Conservation (phyloP, 2,797 vertebrate genomes). For the Decapterus maruadsi region DNA sequence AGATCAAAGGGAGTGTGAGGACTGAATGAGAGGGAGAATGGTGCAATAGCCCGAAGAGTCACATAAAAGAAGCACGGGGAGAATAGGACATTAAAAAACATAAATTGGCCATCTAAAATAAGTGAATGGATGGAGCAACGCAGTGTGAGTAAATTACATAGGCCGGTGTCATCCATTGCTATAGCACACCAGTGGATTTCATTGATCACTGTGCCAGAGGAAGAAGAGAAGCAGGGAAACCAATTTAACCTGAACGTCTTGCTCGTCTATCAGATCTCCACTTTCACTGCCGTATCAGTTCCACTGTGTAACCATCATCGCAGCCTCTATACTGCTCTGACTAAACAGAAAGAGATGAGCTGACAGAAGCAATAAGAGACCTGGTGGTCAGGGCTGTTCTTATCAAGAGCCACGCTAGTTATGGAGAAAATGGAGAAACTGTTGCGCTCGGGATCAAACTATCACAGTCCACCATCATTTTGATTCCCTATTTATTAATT, state of each 20-base stretch:
- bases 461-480: too few species aligned
- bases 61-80: neutral
- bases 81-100: neutral
- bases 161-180: conserved; percentile 28
- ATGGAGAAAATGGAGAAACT: too few species aligned
- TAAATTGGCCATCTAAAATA: neutral
- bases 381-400: neutral
- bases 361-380: neutral
- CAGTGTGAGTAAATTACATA: conserved; percentile 23
- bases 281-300: neutral
- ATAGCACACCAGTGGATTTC: neutral
- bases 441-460: too few species aligned
- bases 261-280: neutral
- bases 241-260: conserved; percentile 39
- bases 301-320: neutral
- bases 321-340: neutral
- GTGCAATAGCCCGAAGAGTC: neutral
- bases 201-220: conserved; percentile 28
- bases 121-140: neutral
- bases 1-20: conserved; percentile 25
- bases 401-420: neutral
- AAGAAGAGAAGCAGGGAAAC: conserved; percentile 41
- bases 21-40: neutral
- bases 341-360: neutral
- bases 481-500: too few species aligned